Evolutionary conservation across 2,797 vertebrate genomes (phyloP), one percentile per base, ranked within the genome.

Genomic region (Discoglossus pictus): DNA sequence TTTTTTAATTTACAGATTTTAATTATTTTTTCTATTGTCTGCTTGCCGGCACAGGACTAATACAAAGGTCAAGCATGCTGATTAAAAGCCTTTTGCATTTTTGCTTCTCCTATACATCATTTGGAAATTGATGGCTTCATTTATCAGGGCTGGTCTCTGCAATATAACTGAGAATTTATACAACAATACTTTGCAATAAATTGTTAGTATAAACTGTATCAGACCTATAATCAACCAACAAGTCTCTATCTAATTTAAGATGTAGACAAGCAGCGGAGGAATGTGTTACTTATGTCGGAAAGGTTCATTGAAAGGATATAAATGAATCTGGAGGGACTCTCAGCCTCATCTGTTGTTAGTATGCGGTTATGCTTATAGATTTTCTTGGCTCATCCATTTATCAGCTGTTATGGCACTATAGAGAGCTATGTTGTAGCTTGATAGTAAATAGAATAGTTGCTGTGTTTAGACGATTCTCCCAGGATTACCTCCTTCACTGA

Each of bases 21-120:
- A 88, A 90, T 87, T 84, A 86, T 84, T 77, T 77, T 68, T 81
- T 78, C 79, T 78, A 75, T 85, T 86, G 80, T 89, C 82, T 80
- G 58, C 78, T 80, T 79, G 79, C 79, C 81, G 81, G 78, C 75
- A 56, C 55, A 72, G 78, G 79, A 78, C 50, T 65, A 84, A 82
- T 83, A 46, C 63, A 84, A 88, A 89, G 82, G 80, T 84, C 84
- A 85, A 80, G 75, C 72, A 75, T 85, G 40, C 77, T 82, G 81
- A 87, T 89, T 87, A 84, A 84, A 85, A 86, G 63, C 77, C 27
- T 4, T 78, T n/a, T 84, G 73, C 68, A 58, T 65, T 82, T 65
- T 69, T 74, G n/a, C n/a, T 73, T 52, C 76, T 73, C 75, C 65
- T 77, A 75, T 79, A 56, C 68, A 77, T 81, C 74, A 76, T 75